Percentiles rank a stretch among this genome's conserved stretches.
Conservation (phyloP, 1,140 invertebrate species). For the Atta texana region DNA sequence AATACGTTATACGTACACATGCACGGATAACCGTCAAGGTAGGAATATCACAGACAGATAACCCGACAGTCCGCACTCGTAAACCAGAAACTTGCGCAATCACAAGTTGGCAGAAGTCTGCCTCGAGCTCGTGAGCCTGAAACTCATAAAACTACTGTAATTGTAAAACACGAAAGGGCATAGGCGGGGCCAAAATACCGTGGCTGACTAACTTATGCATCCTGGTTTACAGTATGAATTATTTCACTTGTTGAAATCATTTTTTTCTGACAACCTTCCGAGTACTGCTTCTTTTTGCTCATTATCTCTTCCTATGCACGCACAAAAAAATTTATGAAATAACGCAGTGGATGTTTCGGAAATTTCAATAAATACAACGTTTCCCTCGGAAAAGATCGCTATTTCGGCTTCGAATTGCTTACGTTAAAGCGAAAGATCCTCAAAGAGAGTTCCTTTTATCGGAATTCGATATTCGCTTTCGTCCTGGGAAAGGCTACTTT, state of each 20-base stretch:
- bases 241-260: conserved; percentile 78
- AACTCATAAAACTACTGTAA: conserved; percentile 84
- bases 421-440: conserved; percentile 73
- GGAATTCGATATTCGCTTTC: conserved; percentile 79
- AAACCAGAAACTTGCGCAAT: conserved; percentile 82
- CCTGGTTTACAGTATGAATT: conserved; percentile 65
- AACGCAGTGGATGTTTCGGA: conserved; percentile 12
- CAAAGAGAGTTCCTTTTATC: conserved; percentile 79
- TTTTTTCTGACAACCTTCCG: neutral
- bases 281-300: conserved; percentile 32
- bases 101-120: conserved; percentile 81
- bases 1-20: conserved; percentile 32
- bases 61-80: conserved; percentile 75
- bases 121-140: conserved; percentile 69
- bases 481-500: conserved; percentile 72
- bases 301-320: neutral
- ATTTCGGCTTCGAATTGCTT: conserved; percentile 73
- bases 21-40: conserved; percentile 60
- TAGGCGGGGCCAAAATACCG: conserved; percentile 62
- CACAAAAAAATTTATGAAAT: conserved; percentile 31
- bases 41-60: conserved; percentile 76
- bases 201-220: conserved; percentile 67
- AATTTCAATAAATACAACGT: conserved; percentile 36
- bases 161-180: conserved; percentile 81
- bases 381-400: conserved; percentile 46